Evolutionary conservation across 1,140 invertebrate genomes (phyloP), one percentile per base, ranked within the genome.

Genomic region (Phenacoccus solenopsis): DNA sequence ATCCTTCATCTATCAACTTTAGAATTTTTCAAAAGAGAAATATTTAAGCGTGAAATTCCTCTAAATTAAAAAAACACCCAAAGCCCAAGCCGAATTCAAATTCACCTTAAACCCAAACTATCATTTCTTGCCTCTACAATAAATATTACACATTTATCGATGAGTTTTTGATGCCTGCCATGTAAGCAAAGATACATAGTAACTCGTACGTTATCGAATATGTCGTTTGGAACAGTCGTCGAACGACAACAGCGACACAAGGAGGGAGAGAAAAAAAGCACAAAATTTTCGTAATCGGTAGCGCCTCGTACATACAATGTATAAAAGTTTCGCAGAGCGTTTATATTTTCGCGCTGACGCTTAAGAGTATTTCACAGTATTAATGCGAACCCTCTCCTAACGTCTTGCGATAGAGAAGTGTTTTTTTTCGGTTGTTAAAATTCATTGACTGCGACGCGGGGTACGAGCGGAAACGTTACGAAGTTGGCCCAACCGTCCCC

Each of bases 401-500:
- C 16, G 38, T 49, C 38, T 49, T 49, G 38, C 20, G 38, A 49
- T 49, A 49, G 38, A 49, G 38, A 49, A 49, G 38, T 49, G 20
- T 49, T 49, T 49, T 32, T 49, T 49, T 49, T 49, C n/a, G n/a
- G 38, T 49, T 49, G 16, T 16, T 49, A 5, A 49, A 49, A 49
- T 49, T 49, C 38, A 49, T 49, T 49, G 38, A 49, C 20, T 49
- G 20, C 16, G 38, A n/a, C 38, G 59, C 2, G 59, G 59, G 22
- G 59, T 5, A 10, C 21, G 59, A 16, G 21, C 22, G 59, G 25
- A 24, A 27, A 64, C 59, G 25, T 64, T 64, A 64, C 59, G 59
- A 64, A 64, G 59, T 64, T 64, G 21, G 59, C 59, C 25, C 59
- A 64, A 64, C 59, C 59, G 59, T 64, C 59, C 59, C 59, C 59